A percentile compares a stretch with the other conserved stretches of the same genome.
phyloP scores from a whole-genome alignment of 1,140 invertebrate genomes.

The Oncopodura yosiiana region DNA sequence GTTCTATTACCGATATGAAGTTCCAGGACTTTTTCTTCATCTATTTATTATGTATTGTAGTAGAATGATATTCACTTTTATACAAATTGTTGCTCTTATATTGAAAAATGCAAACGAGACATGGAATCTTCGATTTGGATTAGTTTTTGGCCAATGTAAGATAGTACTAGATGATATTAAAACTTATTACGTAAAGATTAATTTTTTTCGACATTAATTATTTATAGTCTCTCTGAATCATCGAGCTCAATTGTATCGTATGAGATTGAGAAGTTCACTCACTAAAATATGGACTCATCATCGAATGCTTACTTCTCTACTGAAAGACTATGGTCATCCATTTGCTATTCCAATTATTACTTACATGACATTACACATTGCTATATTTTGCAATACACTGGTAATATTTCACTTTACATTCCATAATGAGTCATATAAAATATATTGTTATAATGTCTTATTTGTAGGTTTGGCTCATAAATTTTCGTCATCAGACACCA shows the following conservation, averaged over 20 bases:
- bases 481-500: too few relatives aligned
- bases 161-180: too few relatives aligned
- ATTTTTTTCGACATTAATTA: not conserved
- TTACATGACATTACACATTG: not conserved
- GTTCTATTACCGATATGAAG: not conserved
- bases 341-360: conserved; percentile 12
- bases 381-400: not conserved
- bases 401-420: too few relatives aligned
- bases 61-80: conserved; percentile 2
- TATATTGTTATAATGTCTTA: too few relatives aligned
- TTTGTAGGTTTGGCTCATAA: too few relatives aligned
- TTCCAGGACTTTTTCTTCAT: conserved; percentile 12
- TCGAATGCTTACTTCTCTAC: conserved; percentile 13
- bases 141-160: conserved; percentile 19
- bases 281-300: conserved; percentile 13
- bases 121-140: conserved; percentile 29
- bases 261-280: conserved; percentile 1
- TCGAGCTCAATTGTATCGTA: not conserved
- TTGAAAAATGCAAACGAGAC: conserved; percentile 22
- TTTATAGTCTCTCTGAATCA: conserved; percentile 2
- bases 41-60: conserved; percentile 16
- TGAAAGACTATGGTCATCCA: not conserved
- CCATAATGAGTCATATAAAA: too few relatives aligned
- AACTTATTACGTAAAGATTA: too few relatives aligned
- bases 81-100: conserved; percentile 13